phyloP scores from a whole-genome alignment of 2,113 vertebrate genomes.

The pig (Sus scrofa) region T2T-Sscrofa CM000824.6:122064501-122065000 shows the following conservation, averaged over 20 bases:
- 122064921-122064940: slow-evolving; percentile 13
- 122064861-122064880: slow-evolving; percentile 51
- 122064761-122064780: slow-evolving; percentile 83
- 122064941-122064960: slow-evolving; percentile 62
- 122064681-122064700: slow-evolving; percentile 71
- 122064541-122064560: slow-evolving; percentile 24
- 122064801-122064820: slow-evolving; percentile 84
- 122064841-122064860: slow-evolving; percentile 76
- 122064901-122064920: neutral
- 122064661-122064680: slow-evolving; percentile 74
- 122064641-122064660: slow-evolving; percentile 75
- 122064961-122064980: slow-evolving; percentile 76
- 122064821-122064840: slow-evolving; percentile 84
- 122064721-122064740: slow-evolving; percentile 77
- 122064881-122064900: slow-evolving; percentile 63
- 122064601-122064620: slow-evolving; percentile 62
- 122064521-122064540: neutral
- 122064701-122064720: slow-evolving; percentile 72
- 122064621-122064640: slow-evolving; percentile 61
- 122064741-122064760: slow-evolving; percentile 82
- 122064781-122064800: slow-evolving; percentile 79
- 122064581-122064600: slow-evolving; percentile 59
- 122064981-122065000: slow-evolving; percentile 74
- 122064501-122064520: neutral
- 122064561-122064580: slow-evolving; percentile 62